Percentiles rank a stretch among this genome's conserved stretches.
phyloP scores from a whole-genome alignment of 2,113 vertebrate genomes.

The Microtus ochrogaster region DNA sequence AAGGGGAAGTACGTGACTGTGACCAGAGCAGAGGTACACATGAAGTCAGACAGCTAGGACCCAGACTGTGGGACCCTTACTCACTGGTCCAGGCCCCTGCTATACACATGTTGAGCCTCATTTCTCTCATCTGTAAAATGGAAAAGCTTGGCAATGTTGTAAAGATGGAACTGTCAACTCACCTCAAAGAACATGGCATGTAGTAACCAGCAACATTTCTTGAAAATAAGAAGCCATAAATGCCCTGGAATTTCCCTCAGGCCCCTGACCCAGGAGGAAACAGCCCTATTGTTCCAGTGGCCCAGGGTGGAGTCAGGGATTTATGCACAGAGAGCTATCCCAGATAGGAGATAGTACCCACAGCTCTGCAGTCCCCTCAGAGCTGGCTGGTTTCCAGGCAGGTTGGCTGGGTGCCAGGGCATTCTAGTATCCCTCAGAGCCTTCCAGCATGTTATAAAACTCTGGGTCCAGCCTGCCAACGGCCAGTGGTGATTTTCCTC shows the following conservation, averaged over 20 bases:
- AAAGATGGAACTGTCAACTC: neutral
- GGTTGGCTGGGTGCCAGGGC: conserved; percentile 1
- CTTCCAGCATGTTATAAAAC: conserved; percentile 60
- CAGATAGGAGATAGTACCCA: neutral
- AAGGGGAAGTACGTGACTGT: neutral
- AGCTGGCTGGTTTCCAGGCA: neutral
- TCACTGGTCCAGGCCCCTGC: neutral
- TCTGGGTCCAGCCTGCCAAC: neutral
- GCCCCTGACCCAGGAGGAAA: neutral
- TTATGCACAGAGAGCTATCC: neutral
- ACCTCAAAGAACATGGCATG: neutral
- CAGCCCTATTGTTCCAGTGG: neutral
- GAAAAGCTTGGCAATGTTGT: neutral
- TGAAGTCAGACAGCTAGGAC: neutral
- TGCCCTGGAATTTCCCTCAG: neutral
- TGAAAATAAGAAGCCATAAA: neutral
- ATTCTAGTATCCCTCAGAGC: conserved; percentile 17
- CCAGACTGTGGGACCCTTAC: neutral
- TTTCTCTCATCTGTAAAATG: neutral
- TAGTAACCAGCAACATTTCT: neutral
- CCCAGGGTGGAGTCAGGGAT: neutral
- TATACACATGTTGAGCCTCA: neutral
- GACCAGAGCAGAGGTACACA: neutral
- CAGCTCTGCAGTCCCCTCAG: neutral
- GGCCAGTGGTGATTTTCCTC: conserved; percentile 27